Conservation (phyloP, 1,140 invertebrate genomes). For the Habropoda laboriosa region DNA sequence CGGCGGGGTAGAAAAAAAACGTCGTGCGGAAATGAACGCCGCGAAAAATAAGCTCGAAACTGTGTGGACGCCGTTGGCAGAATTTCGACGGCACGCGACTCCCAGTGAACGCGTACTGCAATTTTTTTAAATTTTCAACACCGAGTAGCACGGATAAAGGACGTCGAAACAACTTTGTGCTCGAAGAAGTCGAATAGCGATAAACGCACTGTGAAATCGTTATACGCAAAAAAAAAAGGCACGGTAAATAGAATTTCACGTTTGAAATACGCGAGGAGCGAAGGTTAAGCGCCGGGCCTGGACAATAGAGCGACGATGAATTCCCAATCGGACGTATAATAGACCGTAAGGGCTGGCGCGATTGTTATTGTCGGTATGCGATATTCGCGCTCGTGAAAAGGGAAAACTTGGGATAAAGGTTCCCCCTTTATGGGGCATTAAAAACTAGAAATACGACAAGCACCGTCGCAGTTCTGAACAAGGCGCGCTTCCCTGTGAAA, state of each 20-base stretch:
- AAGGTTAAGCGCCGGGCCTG: conserved; percentile 10
- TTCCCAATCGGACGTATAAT: conserved; percentile 43
- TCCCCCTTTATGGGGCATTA: conserved; percentile 48
- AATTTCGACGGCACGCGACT: neutral
- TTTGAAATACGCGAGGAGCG: neutral
- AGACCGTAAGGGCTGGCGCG: conserved; percentile 19
- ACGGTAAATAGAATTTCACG: neutral
- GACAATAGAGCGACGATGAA: conserved; percentile 27
- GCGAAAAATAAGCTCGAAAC: neutral
- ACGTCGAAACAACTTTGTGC: too few relatives aligned
- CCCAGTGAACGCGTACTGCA: too few relatives aligned
- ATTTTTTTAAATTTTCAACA: too few relatives aligned
- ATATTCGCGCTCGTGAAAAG: conserved; percentile 34
- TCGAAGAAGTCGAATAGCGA: neutral
- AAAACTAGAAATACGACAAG: conserved; percentile 34
- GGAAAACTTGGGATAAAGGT: conserved; percentile 43
- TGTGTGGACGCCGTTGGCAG: neutral
- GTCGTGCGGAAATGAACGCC: neutral
- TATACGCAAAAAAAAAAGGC: neutral
- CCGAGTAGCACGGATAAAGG: too few relatives aligned
- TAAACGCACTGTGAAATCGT: too few relatives aligned
- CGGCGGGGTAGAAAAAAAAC: neutral
- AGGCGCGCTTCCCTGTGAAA: conserved; percentile 36
- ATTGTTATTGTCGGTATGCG: conserved; percentile 26
- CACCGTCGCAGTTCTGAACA: conserved; percentile 25